These are phyloP conservation scores for Caenorhabditis sp. DNA, from an alignment of 2,888 invertebrate species.

Conservation along the genomic window DNA sequence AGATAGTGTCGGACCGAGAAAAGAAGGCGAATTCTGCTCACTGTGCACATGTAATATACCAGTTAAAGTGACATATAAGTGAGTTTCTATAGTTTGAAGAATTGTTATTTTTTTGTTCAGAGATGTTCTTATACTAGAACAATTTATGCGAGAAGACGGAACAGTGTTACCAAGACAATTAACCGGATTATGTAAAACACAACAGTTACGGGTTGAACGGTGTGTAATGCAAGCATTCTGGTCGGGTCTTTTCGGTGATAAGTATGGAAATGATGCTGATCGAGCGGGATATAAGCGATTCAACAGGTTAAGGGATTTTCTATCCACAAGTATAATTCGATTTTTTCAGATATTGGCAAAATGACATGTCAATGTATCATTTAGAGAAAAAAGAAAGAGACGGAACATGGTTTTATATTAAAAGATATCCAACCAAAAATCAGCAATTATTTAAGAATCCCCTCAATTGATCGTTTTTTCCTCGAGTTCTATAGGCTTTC, in stretches of 20 bases:
- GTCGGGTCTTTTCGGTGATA: slow-evolving; percentile 72
- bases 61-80: slow-evolving; percentile 59
- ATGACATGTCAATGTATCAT: slow-evolving; percentile 67
- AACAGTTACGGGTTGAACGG: slow-evolving; percentile 65
- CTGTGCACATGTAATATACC: slow-evolving; percentile 65
- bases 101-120: slow-evolving; percentile 22
- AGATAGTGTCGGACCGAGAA: slow-evolving; percentile 20
- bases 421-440: slow-evolving; percentile 56
- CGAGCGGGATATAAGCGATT: slow-evolving; percentile 68
- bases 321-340: neutral
- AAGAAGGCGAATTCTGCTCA: slow-evolving; percentile 47
- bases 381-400: slow-evolving; percentile 56
- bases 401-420: slow-evolving; percentile 68
- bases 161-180: slow-evolving; percentile 69
- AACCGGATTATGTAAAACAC: slow-evolving; percentile 68
- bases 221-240: slow-evolving; percentile 70
- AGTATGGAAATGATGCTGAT: slow-evolving; percentile 63
- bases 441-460: slow-evolving; percentile 39
- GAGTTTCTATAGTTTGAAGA: slow-evolving; percentile 3
- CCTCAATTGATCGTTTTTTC: slow-evolving; percentile 13
- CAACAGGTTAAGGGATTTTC: slow-evolving; percentile 38
- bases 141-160: slow-evolving; percentile 72
- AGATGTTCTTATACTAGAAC: slow-evolving; percentile 71
- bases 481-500: slow-evolving; percentile 10
- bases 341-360: slow-evolving; percentile 59